Conservation (phyloP, 2,888 invertebrate genomes). For the Acanthosepion lycidas region DNA sequence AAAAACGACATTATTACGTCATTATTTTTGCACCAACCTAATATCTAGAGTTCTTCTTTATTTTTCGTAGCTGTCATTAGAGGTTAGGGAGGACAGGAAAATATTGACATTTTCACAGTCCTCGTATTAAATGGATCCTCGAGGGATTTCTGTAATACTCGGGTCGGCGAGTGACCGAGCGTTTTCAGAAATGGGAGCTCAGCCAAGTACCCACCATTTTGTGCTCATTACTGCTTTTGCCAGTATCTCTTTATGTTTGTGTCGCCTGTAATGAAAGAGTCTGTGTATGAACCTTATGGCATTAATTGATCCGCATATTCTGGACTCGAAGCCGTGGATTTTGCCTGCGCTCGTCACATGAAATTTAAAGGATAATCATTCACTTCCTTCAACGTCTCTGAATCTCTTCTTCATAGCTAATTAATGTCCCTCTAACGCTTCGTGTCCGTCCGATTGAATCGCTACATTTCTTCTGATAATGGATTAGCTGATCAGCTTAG, state of each 20-base stretch:
- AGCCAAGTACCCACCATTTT: neutral
- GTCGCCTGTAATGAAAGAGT: neutral
- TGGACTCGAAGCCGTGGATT: neutral
- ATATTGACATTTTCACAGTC: neutral
- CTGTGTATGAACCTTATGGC: neutral
- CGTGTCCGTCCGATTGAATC: neutral
- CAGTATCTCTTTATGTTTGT: neutral
- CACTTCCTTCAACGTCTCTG: neutral
- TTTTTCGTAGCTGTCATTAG: too few relatives aligned
- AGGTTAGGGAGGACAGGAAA: neutral
- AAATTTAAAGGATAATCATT: neutral
- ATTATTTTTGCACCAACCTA: too few relatives aligned
- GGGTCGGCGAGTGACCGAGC: neutral
- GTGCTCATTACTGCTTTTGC: neutral
- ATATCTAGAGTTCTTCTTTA: too few relatives aligned
- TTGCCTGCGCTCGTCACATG: neutral
- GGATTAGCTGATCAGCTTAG: neutral
- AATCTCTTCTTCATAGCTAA: neutral
- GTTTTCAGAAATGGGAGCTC: neutral
- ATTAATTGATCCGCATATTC: neutral
- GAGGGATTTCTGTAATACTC: neutral
- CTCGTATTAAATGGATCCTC: neutral
- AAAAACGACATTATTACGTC: too few relatives aligned
- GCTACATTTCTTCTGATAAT: neutral
- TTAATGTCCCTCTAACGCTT: constrained; percentile 33